phyloP scores from a whole-genome alignment of 2,888 invertebrate species.

The Microchrysa polita region DNA sequence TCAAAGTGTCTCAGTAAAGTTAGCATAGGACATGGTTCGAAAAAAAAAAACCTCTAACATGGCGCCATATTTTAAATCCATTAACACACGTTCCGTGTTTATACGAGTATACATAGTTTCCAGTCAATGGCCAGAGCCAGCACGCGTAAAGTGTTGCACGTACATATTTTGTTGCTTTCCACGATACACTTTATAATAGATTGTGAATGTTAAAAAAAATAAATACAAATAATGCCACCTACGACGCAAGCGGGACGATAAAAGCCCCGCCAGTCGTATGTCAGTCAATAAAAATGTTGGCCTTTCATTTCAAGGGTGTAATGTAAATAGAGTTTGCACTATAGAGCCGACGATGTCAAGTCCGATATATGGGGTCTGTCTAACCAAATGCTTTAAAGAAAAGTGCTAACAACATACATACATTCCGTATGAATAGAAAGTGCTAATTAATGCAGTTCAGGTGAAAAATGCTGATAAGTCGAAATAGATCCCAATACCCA shows the following conservation, averaged over 20 bases:
- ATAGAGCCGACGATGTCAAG: constrained; percentile 17
- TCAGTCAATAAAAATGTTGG: background rate
- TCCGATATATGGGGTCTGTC: background rate
- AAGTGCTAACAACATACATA: constrained; percentile 10
- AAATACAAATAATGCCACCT: constrained; percentile 23
- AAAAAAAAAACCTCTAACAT: no score
- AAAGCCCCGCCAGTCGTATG: background rate
- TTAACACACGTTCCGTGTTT: no score
- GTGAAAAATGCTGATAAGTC: background rate
- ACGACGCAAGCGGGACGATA: background rate
- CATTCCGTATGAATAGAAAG: constrained; percentile 12
- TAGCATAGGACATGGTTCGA: constrained; percentile 11
- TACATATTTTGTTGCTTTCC: no score
- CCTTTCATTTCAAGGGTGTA: constrained; percentile 35
- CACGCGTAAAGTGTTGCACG: no score
- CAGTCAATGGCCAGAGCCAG: no score
- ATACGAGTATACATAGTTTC: no score
- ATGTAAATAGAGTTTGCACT: constrained; percentile 1
- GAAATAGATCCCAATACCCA: no score
- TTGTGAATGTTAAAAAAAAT: background rate
- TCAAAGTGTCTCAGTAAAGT: background rate
- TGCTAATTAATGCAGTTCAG: constrained; percentile 34
- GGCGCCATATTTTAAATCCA: no score
- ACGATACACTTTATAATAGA: no score
- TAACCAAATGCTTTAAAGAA: background rate